Conservation (phyloP, 2,888 invertebrate species). For the Cepaea hortensis region DNA sequence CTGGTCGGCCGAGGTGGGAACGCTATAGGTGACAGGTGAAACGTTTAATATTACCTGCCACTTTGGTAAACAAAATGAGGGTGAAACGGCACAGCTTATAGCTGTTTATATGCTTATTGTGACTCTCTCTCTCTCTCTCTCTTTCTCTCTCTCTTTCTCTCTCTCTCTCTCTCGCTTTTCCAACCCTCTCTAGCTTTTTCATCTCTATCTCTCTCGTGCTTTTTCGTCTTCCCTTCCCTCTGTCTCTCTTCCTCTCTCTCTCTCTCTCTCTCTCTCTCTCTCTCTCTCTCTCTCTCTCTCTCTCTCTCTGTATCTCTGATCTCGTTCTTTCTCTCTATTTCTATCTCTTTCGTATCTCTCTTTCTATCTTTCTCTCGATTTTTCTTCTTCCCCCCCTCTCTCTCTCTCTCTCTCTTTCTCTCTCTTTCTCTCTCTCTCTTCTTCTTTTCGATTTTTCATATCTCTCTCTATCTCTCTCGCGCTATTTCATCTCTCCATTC, state of each 20-base stretch:
- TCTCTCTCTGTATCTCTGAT: background rate
- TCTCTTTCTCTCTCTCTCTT: background rate
- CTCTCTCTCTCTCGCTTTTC: too few species aligned
- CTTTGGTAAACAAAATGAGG: too few species aligned
- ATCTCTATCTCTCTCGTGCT: background rate
- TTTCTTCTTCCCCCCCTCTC: background rate
- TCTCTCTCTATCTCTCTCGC: background rate
- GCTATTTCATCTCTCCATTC: background rate
- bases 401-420: background rate
- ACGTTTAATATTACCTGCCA: too few species aligned
- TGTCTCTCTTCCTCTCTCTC: background rate
- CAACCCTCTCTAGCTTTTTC: background rate
- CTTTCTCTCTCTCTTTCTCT: too few species aligned
- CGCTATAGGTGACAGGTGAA: too few species aligned
- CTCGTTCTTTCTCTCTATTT: background rate
- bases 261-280: background rate
- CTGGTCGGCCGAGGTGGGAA: too few species aligned
- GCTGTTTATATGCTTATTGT: too few species aligned
- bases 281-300: background rate
- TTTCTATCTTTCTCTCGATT: background rate
- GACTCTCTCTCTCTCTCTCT: too few species aligned
- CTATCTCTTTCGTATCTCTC: background rate
- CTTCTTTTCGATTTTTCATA: background rate
- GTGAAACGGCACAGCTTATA: too few species aligned
- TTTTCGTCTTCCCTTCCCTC: background rate